Evolutionary conservation across 37 sponge, comb jelly and placozoan genomes (phyloP), one percentile per base, ranked within the genome.

Genomic region (Geodia barretti): DNA sequence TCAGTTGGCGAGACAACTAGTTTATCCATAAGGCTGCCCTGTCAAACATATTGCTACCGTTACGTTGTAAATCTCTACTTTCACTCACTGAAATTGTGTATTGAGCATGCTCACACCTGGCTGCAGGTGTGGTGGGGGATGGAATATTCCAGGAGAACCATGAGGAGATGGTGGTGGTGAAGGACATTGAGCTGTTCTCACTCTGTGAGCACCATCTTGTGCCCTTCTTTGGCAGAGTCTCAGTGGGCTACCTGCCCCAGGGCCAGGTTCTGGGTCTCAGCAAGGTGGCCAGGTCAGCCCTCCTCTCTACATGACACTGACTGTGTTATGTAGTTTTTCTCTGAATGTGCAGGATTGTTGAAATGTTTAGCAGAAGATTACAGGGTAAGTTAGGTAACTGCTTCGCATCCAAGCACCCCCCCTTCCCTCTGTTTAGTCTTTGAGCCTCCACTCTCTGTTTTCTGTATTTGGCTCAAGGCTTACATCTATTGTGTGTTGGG

Each of bases 181-280:
- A 73, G 33, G 95, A 94, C 77, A 96, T 98, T 39, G 95, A 98
- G 72, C 76, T 98, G 43, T 96, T 89, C 79, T 96, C 97, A 17
- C 79, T 98, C 70, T 98, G 99, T 82, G 99, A 98, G 42, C 99
- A 98, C 72, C 99, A 98, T 58, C 75, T 98, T 68, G 97, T 98
- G 7, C 99, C 99, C 14, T 98, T 98, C 85, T 89, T 71, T 83
- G 99, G 99, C 1, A 90, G 73, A 58, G 98, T 89, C 3, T 88
- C 90, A 47, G 95, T 98, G 19, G 99, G 97, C 17, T 98, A 98
- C 83, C 72, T 98, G 34, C 99, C 99, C 19, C 60, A 41, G 43
- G 86, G 92, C 17, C 90, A 94, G 43, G 97, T 98, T 24, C 80
- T 98, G 24, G 99, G 99, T 7, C 86, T 98, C 40, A 98, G 99